A percentile compares a stretch with the other conserved stretches of the same genome.
phyloP scores from a whole-genome alignment of 2,113 vertebrate species.

The mouse (Mus musculus) region DNA sequence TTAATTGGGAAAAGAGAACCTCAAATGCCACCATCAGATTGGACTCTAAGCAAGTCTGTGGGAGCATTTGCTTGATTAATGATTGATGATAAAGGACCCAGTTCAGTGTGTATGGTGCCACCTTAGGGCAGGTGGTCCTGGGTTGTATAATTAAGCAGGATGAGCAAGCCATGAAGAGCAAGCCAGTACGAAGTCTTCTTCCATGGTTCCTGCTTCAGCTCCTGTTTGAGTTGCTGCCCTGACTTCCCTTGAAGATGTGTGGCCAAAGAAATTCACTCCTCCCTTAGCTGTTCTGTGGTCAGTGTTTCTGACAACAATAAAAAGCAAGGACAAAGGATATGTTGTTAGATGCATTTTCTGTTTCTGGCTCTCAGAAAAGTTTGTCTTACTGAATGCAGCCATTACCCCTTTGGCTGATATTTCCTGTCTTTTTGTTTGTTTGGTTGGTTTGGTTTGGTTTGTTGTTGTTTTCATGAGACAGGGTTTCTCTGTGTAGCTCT shows the following conservation, averaged over 20 bases:
- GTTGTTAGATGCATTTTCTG: not conserved
- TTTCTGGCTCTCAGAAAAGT: not conserved
- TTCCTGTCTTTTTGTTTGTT: not conserved
- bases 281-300: not conserved
- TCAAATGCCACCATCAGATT: not conserved
- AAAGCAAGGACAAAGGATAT: not conserved
- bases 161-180: not conserved
- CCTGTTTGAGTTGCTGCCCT: not conserved
- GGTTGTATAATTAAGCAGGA: not conserved
- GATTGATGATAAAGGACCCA: not conserved
- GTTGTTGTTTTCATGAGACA: not conserved
- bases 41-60: not conserved
- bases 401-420: not conserved
- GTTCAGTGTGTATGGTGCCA: not conserved
- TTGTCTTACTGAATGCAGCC: not conserved
- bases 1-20: not conserved
- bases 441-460: not conserved
- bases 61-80: not conserved
- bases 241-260: not conserved
- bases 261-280: not conserved
- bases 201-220: not conserved
- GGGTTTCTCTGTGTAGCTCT: not conserved
- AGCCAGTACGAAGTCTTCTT: not conserved
- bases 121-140: not conserved
- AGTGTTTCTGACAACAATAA: not conserved